Conservation (phyloP, 2,888 invertebrate species). For the Cotesia congregata region DNA sequence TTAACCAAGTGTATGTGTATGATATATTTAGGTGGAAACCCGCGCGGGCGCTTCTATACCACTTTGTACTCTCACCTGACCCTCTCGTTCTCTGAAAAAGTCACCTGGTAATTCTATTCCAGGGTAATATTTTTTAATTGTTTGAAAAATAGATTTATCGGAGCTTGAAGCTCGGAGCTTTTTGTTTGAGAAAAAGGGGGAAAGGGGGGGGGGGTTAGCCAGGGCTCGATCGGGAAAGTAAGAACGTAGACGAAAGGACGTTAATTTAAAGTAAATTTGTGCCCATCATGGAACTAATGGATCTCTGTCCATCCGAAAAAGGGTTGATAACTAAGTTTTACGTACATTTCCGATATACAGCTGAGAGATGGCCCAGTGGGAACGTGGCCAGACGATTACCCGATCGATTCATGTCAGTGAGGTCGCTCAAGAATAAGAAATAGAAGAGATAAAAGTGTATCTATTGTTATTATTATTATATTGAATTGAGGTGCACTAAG, state of each 20-base stretch:
- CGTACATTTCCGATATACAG: constrained; percentile 27
- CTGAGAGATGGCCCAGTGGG: constrained; percentile 19
- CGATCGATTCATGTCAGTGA: constrained; percentile 53
- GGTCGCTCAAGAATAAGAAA: constrained; percentile 45
- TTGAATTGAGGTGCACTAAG: not conserved
- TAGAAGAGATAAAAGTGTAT: constrained; percentile 25
- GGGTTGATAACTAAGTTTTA: constrained; percentile 43
- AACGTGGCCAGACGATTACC: constrained; percentile 42
- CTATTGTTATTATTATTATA: not conserved
- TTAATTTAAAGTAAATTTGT: not conserved
- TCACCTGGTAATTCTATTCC: not conserved
- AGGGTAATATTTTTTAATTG: not conserved
- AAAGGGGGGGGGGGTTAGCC: no score
- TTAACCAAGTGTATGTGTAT: not conserved
- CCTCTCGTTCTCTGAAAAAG: not conserved
- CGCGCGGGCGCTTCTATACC: constrained; percentile 34
- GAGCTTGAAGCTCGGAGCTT: no score
- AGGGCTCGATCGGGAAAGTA: no score
- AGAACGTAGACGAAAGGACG: not conserved
- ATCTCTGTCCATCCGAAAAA: constrained; percentile 28
- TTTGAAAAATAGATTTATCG: not conserved
- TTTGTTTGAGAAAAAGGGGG: no score
- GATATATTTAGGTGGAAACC: constrained; percentile 29
- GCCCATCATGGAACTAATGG: constrained; percentile 23
- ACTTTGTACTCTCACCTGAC: constrained; percentile 7